Conservation (phyloP, 2,113 vertebrate species). For the Psephotus haematonotus region DNA sequence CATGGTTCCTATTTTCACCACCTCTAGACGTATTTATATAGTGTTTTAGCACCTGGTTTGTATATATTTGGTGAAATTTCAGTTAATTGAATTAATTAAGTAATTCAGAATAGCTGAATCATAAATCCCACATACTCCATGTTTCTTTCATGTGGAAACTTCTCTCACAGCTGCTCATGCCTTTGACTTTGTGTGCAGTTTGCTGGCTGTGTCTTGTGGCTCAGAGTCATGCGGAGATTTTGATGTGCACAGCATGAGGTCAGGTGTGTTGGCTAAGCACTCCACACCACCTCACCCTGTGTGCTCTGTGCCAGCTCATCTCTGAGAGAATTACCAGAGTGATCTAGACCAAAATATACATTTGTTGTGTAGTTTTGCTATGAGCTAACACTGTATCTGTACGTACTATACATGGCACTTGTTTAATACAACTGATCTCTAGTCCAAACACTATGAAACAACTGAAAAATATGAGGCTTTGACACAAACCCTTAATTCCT, state of each 20-base stretch:
- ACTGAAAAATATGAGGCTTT: neutral
- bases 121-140: neutral
- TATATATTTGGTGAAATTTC: neutral
- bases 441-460: neutral
- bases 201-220: neutral
- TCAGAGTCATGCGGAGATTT: neutral
- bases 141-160: neutral
- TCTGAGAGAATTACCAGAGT: neutral
- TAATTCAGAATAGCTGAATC: neutral
- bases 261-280: neutral
- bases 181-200: neutral
- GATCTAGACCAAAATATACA: neutral
- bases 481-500: neutral
- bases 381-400: neutral
- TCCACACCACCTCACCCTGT: fast-evolving
- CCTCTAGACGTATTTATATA: neutral
- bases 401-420: fast-evolving
- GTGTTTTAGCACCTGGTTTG: neutral
- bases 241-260: neutral
- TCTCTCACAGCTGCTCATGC: neutral
- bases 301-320: neutral
- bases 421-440: neutral
- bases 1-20: neutral
- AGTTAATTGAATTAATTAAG: neutral
- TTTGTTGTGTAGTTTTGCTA: neutral